Evolutionary conservation across 1,140 invertebrate genomes (phyloP), one percentile per base, ranked within the genome.

Genomic region (Drosophila malerkotliana): DNA sequence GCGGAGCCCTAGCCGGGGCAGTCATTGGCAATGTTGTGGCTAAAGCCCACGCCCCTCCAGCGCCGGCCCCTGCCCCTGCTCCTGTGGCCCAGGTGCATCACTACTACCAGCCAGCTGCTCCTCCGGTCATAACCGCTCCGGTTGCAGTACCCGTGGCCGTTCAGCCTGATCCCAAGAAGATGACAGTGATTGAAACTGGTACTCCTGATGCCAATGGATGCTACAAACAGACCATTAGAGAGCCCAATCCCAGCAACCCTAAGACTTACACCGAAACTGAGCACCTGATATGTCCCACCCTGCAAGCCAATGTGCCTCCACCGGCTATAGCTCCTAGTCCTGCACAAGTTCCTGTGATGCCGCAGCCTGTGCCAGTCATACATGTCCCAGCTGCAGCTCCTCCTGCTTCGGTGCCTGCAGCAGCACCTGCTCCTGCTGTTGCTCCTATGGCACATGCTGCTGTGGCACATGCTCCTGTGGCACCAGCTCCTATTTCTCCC

Each of bases 251-350:
- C 2, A 54, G 57, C 14, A 62, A 88, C 26, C 32, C 48, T 0
- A 73, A 79, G 32, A 44, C 68, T 1, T 88, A 83, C 12, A 82
- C 68, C 0, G 79, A 88, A 48, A 88, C 83, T 8, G 60, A 77
- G 34, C 61, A 73, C 48, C 55, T 88, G 4, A 52, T 88, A 3
- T 88, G 83, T 48, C 83, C 83, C 12, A 76, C 62, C 1, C n/a
- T 60, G n/a, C 26, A 56, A 21, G 26, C 53, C 18, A 57, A 63
- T 14, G 62, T 55, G 15, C 48, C 64, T 1, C 24, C 63, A 12
- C 74, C 74, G 2, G 53, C 32, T 3, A 34, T 69, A 18, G 34
- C 57, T 9, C 26, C 66, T 0, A 64, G 54, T 26, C 37, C 32
- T 3, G 24, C 9, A 1, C 9, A n/a, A 3, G 75, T 77, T 26